Conservation (phyloP, 2,888 invertebrate species). For the Tanytarsus gracilentus region DNA sequence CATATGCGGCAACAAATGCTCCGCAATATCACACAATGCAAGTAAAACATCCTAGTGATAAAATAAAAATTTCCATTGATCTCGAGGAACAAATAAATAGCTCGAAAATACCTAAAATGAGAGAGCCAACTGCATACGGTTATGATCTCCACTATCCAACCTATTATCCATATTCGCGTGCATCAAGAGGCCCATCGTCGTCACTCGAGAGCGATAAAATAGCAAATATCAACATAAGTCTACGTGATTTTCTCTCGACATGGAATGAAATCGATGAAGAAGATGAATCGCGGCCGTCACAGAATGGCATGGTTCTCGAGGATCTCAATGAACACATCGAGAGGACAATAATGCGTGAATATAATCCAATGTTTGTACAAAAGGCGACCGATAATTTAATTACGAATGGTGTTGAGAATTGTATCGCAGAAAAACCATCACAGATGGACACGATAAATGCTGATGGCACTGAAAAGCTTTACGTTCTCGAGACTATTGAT, state of each 20-base stretch:
- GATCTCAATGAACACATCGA: conserved; percentile 17
- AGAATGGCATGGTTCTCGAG: background rate
- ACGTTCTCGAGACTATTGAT: conserved; percentile 32
- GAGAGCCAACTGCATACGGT: conserved; percentile 14
- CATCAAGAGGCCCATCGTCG: background rate
- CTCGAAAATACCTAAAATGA: conserved; percentile 29
- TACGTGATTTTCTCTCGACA: conserved; percentile 41
- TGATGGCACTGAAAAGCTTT: conserved; percentile 30
- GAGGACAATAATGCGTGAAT: conserved; percentile 21
- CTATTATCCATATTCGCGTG: conserved; percentile 21
- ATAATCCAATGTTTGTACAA: conserved; percentile 28
- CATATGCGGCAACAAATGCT: background rate
- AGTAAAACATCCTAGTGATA: conserved; percentile 5
- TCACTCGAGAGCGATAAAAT: conserved; percentile 4
- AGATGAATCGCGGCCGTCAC: background rate
- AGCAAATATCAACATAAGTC: conserved; percentile 32
- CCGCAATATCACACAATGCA: conserved; percentile 18
- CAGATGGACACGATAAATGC: conserved; percentile 34
- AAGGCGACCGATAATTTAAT: conserved; percentile 31
- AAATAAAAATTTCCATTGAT: conserved; percentile 27
- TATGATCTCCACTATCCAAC: conserved; percentile 7
- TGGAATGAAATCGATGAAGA: conserved; percentile 38
- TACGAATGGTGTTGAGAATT: conserved; percentile 35
- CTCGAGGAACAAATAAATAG: conserved; percentile 30
- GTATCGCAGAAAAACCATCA: conserved; percentile 39